Conservation (phyloP, 2,888 invertebrate genomes). For the Hemicrepidius hirtus region DNA sequence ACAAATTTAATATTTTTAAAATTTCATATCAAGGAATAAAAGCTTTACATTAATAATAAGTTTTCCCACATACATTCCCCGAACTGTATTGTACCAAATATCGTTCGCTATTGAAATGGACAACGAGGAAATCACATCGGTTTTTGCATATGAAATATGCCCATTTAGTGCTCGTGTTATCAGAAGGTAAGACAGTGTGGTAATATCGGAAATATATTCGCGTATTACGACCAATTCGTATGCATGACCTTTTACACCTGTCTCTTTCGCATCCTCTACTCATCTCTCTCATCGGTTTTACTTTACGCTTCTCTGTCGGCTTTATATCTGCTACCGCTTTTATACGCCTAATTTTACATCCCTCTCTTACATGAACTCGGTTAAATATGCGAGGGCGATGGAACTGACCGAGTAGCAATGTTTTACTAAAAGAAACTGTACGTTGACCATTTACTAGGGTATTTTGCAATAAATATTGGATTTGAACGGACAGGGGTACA, state of each 20-base stretch:
- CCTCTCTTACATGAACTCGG: constrained; percentile 20
- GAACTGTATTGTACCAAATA: too few species aligned
- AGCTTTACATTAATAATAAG: too few species aligned
- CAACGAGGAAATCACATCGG: constrained; percentile 56
- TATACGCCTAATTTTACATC: constrained; percentile 38
- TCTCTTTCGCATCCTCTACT: constrained; percentile 49
- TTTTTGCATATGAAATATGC: constrained; percentile 63
- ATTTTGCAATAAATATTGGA: constrained; percentile 54
- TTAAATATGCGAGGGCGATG: constrained; percentile 34
- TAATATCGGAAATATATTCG: constrained; percentile 67
- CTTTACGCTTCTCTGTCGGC: constrained; percentile 28
- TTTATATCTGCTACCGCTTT: constrained; percentile 14
- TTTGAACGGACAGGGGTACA: constrained; percentile 35
- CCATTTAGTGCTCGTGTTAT: constrained; percentile 62
- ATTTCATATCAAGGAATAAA: too few species aligned
- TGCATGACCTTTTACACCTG: constrained; percentile 63
- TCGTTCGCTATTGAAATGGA: constrained; percentile 50
- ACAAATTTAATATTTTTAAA: too few species aligned
- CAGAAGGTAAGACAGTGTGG: constrained; percentile 66
- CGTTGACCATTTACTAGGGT: constrained; percentile 51
- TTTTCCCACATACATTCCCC: too few species aligned
- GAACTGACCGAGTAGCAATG: constrained; percentile 8
- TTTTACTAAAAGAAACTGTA: constrained; percentile 27
- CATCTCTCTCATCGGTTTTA: constrained; percentile 43
- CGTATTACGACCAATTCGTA: constrained; percentile 67